These are phyloP conservation scores for Oenanthe melanoleuca DNA, from an alignment of 2,113 vertebrate species.

Conservation along the genomic window DNA sequence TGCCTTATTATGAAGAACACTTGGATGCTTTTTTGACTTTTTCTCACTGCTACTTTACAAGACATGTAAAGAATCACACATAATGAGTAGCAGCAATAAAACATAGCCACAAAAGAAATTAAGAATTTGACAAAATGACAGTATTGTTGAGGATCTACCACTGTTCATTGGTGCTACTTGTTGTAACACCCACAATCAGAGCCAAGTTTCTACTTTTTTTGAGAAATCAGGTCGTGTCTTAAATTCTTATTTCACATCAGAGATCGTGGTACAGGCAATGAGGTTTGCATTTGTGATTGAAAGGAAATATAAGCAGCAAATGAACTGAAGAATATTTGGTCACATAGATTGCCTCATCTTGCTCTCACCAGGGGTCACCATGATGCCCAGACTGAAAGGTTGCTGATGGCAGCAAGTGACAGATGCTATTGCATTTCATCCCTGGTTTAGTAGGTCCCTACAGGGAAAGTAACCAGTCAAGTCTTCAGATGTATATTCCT, in stretches of 20 bases:
- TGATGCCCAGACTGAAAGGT: not conserved
- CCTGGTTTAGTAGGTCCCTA: not conserved
- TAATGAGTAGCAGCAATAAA: not conserved
- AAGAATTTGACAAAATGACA: no score
- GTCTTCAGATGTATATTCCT: not conserved
- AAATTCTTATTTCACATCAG: not conserved
- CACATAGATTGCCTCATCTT: not conserved
- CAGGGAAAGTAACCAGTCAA: not conserved
- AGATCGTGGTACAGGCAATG: not conserved
- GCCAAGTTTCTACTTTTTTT: not conserved
- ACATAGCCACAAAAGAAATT: not conserved
- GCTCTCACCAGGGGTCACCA: not conserved
- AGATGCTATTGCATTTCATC: not conserved
- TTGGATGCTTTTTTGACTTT: not conserved
- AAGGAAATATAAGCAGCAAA: not conserved
- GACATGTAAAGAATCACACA: not conserved
- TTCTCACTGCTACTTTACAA: not conserved
- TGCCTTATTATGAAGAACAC: not conserved
- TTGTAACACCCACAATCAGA: not conserved
- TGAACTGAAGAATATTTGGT: not conserved
- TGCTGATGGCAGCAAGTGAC: not conserved
- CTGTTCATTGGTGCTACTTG: not conserved
- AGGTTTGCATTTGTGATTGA: not conserved
- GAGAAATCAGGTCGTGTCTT: rapidly evolving
- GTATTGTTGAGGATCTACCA: not conserved